phyloP scores from a whole-genome alignment of 2,888 invertebrate species.

The Cataglyphis albicans region DNA sequence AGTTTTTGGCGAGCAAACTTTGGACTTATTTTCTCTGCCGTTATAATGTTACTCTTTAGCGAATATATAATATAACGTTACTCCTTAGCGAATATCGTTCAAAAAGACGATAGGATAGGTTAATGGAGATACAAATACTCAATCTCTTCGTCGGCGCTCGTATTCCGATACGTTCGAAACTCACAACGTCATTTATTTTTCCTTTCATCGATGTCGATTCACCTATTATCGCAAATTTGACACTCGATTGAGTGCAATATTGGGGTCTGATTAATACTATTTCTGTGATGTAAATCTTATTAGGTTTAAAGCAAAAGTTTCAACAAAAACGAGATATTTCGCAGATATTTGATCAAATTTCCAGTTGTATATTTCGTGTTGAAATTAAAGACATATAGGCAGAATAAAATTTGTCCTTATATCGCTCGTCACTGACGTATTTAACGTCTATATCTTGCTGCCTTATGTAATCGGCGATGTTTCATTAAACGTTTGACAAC shows the following conservation, averaged over 20 bases:
- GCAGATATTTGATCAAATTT: not conserved
- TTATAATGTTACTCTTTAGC: conserved; percentile 35
- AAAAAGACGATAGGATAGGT: not conserved
- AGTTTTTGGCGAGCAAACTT: conserved; percentile 36
- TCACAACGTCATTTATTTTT: conserved; percentile 51
- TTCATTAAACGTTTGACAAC: not conserved
- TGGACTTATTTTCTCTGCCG: conserved; percentile 30
- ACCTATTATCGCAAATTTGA: not conserved
- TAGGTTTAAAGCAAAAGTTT: not conserved
- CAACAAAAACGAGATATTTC: not conserved
- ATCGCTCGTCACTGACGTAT: not conserved
- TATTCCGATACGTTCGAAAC: conserved; percentile 51
- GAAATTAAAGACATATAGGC: not conserved
- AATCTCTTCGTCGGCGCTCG: conserved; percentile 51
- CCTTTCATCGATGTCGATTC: conserved; percentile 54
- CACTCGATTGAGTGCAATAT: not conserved
- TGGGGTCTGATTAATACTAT: not conserved
- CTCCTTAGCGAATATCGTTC: conserved; percentile 17
- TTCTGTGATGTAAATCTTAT: not conserved
- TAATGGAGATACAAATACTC: conserved; percentile 56
- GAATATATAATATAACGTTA: conserved; percentile 20
- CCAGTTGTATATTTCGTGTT: not conserved
- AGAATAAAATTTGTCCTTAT: not conserved
- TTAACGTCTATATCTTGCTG: not conserved
- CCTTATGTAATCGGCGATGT: conserved; percentile 5